Percentiles rank a stretch among this genome's conserved stretches.
Evolutionary conservation across 1,140 invertebrate genomes (phyloP).

Genomic region (Coptotermes formosanus): DNA sequence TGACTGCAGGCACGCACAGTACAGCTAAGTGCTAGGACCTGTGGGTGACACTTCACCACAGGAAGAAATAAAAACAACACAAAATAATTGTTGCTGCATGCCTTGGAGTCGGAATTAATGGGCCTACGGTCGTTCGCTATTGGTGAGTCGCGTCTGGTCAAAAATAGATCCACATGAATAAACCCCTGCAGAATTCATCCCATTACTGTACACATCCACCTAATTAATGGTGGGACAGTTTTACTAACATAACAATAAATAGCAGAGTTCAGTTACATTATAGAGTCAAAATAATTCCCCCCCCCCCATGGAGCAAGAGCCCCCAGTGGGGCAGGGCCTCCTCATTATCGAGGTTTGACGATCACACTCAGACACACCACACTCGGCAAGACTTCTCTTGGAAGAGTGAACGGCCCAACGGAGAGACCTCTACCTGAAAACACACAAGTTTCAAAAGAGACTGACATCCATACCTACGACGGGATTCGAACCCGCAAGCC

Average conservation of each 20-base stretch:
- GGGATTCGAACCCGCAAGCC: too few species aligned
- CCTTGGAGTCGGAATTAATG: background rate
- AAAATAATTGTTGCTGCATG: slow-evolving; percentile 17
- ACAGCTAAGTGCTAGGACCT: background rate
- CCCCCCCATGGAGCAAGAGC: too few species aligned
- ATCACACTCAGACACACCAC: too few species aligned
- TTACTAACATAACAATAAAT: slow-evolving; percentile 10
- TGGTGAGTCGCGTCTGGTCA: background rate
- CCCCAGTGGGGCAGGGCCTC: too few species aligned
- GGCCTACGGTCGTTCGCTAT: background rate
- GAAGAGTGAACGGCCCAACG: too few species aligned
- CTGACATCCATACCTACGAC: too few species aligned
- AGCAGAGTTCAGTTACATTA: background rate
- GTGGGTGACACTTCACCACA: background rate
- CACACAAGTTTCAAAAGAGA: too few species aligned
- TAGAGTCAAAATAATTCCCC: too few species aligned
- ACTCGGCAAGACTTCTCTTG: too few species aligned
- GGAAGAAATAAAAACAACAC: background rate
- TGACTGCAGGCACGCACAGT: background rate
- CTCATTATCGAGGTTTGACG: too few species aligned
- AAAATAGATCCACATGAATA: slow-evolving; percentile 11
- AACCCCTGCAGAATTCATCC: background rate
- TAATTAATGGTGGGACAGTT: background rate
- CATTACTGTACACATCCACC: background rate
- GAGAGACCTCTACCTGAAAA: too few species aligned